phyloP scores from a whole-genome alignment of 2,113 vertebrate genomes.

The Anolis carolinensis region DNA sequence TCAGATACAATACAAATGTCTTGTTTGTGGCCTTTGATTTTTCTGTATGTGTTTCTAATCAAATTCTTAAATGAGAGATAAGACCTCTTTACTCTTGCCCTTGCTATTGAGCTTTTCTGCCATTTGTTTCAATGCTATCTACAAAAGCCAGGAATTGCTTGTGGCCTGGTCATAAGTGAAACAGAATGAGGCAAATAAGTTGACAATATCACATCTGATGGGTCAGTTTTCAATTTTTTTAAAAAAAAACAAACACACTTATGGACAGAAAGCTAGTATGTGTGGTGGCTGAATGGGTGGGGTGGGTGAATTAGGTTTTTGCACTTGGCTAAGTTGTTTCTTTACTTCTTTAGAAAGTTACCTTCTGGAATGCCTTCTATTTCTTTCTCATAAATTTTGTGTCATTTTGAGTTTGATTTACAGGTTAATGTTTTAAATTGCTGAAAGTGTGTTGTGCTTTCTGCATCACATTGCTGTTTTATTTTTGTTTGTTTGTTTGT shows the following conservation, averaged over 20 bases:
- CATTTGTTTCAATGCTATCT: background rate
- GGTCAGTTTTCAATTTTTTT: background rate
- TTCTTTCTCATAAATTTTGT: background rate
- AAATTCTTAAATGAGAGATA: background rate
- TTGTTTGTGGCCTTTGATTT: background rate
- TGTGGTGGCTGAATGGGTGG: background rate
- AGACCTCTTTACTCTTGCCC: background rate
- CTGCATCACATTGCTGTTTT: background rate
- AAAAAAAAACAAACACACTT: background rate
- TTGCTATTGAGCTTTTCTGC: background rate
- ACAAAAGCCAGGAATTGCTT: background rate
- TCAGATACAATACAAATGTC: background rate
- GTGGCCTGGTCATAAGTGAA: background rate
- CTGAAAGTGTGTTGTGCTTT: accelerated
- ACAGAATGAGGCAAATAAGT: background rate
- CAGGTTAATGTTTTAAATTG: background rate
- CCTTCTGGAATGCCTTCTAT: background rate
- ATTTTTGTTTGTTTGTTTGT: background rate
- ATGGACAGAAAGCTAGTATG: background rate
- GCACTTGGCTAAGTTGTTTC: accelerated
- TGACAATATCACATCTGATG: background rate
- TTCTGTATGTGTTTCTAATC: background rate
- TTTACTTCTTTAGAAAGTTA: accelerated
- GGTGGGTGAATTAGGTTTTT: accelerated
- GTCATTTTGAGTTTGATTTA: background rate